A percentile compares a stretch with the other conserved stretches of the same genome.
phyloP scores from a whole-genome alignment of 2,888 invertebrate genomes.

The Empis livida region DNA sequence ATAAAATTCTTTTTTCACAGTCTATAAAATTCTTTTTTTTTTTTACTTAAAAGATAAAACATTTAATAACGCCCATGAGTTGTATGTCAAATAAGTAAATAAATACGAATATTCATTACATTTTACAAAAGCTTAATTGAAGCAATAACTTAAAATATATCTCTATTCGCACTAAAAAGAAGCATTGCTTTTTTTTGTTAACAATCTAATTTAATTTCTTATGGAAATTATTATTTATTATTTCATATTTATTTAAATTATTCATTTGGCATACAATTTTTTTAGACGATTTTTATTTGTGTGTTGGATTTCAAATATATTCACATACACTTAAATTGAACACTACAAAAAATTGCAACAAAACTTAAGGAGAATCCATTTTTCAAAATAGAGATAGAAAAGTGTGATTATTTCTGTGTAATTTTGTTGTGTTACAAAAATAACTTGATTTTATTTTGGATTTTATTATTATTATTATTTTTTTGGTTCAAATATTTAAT shows the following conservation, averaged over 20 bases:
- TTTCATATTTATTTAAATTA: constrained; percentile 1
- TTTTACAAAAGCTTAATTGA: neutral
- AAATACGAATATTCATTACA: neutral
- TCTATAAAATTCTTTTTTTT: too few relatives aligned
- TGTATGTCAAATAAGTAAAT: neutral
- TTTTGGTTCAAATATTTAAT: neutral
- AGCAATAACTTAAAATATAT: neutral
- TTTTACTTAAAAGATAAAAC: too few relatives aligned
- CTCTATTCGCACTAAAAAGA: neutral
- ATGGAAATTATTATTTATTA: neutral
- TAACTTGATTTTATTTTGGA: neutral
- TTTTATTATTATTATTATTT: constrained; percentile 3
- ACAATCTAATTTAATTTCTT: neutral
- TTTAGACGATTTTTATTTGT: constrained; percentile 4
- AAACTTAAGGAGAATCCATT: constrained; percentile 32
- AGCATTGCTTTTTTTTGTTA: too few relatives aligned
- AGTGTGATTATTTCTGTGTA: constrained; percentile 9
- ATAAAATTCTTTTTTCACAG: too few relatives aligned
- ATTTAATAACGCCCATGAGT: too few relatives aligned
- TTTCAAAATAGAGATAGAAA: constrained; percentile 6
- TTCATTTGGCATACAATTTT: constrained; percentile 12
- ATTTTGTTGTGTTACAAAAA: constrained; percentile 1
- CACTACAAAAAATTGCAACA: constrained; percentile 36
- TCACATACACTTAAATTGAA: constrained; percentile 35
- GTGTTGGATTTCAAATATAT: constrained; percentile 18